Percentiles rank a stretch among this genome's conserved stretches.
Conservation (phyloP, 2,797 vertebrate species). For the Decapterus maruadsi region DNA sequence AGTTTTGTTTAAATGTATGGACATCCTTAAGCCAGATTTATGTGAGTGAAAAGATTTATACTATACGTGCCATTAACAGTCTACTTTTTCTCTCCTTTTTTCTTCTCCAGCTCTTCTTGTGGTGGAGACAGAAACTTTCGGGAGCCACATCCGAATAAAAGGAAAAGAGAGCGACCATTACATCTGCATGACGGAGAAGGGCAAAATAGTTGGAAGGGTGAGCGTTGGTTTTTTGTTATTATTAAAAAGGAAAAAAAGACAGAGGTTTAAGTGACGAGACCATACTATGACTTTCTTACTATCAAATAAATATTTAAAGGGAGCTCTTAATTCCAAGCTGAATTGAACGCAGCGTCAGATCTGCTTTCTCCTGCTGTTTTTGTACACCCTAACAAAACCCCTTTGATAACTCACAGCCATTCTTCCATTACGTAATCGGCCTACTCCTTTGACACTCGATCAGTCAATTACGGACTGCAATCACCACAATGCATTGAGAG, state of each 20-base stretch:
- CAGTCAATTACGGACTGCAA: constrained; percentile 84
- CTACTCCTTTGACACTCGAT: constrained; percentile 82
- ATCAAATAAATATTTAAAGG: constrained; percentile 41
- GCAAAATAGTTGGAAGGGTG: constrained; percentile 89
- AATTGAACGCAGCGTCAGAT: constrained; percentile 47
- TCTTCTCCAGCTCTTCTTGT: constrained; percentile 85
- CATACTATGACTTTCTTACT: neutral
- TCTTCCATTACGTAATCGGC: constrained; percentile 81
- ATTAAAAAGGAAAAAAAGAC: too few relatives aligned
- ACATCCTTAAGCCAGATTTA: neutral
- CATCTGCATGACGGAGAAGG: constrained; percentile 90
- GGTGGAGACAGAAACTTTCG: constrained; percentile 89
- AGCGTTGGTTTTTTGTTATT: constrained; percentile 37
- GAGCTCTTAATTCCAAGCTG: constrained; percentile 57
- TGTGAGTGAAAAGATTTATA: neutral
- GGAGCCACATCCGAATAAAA: constrained; percentile 89
- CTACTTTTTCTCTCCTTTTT: constrained; percentile 17
- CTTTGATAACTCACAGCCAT: constrained; percentile 81
- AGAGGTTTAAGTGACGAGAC: neutral
- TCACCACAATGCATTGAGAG: constrained; percentile 82
- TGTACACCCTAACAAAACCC: constrained; percentile 77
- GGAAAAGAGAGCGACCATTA: constrained; percentile 90
- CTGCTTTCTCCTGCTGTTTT: constrained; percentile 67
- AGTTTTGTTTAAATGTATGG: neutral
- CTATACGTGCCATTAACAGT: constrained; percentile 28